Conservation (phyloP, 2,797 vertebrate genomes). For the Sphenodon punctatus region DNA sequence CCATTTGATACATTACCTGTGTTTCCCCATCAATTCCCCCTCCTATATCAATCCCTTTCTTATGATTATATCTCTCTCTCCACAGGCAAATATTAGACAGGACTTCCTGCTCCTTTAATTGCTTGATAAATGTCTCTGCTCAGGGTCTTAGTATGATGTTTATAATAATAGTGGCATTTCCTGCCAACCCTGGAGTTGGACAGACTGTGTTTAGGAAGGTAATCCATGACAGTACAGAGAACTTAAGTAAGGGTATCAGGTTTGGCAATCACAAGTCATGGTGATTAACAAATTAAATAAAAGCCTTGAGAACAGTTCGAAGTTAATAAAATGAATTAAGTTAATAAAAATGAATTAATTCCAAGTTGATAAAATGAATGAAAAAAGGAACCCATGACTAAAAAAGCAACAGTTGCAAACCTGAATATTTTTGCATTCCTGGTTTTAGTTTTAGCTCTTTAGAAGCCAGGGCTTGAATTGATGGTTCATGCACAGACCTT, state of each 20-base stretch:
- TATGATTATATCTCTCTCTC: background rate
- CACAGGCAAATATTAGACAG: background rate
- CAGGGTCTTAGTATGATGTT: background rate
- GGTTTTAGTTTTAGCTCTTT: background rate
- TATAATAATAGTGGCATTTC: background rate
- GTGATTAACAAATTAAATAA: background rate
- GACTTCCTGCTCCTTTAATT: background rate
- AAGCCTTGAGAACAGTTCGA: background rate
- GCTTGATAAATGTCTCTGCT: background rate
- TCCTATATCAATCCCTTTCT: too few relatives aligned
- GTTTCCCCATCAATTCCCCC: too few relatives aligned
- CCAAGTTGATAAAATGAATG: background rate
- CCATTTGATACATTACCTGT: too few relatives aligned
- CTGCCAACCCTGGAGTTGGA: background rate
- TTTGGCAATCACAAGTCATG: background rate
- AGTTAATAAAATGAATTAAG: too few relatives aligned
- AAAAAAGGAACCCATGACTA: rapidly evolving
- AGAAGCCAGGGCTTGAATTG: background rate
- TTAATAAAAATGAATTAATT: too few relatives aligned
- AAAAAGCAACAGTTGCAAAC: rapidly evolving
- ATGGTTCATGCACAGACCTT: too few relatives aligned
- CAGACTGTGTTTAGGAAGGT: background rate
- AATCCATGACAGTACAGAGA: background rate
- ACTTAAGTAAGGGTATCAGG: background rate
- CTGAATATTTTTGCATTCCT: background rate